Evolutionary conservation across 2,888 invertebrate species (phyloP), one percentile per base, ranked within the genome.

Genomic region (Galeruca laticollis): DNA sequence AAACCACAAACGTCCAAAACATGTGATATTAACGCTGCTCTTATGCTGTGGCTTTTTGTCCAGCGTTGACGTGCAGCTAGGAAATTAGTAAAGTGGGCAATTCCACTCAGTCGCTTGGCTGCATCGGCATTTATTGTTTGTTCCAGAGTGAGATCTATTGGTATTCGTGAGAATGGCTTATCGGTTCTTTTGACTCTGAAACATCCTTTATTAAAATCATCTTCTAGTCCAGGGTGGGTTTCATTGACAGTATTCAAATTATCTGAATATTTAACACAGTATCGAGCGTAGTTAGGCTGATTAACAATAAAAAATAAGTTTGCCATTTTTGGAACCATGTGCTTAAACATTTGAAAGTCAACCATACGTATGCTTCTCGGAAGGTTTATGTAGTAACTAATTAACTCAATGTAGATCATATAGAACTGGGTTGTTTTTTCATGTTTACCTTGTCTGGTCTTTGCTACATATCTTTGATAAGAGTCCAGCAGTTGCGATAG

Each of bases 391-490:
- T 80, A 82, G 59, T 79, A 72, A 63, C 77, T 72, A 6, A 82
- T 63, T 5, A 79, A 73, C 26, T 79, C 57, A 6, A 79, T 72
- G 66, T 80, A 79, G 10, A 73, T 76, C 60, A 78, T 75, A 60
- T 77, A 81, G 70, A 76, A 79, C 68, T 83, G 80, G 18, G 81
- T 70, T 9, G 83, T 83, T 74, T 79, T 78, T 8, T 81, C 81
- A 61, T 79, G 75, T 9, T 74, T 60, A n/a, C 80, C 81, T 61
- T 72, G 10, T 20, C 72, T 21, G 35, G 77, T 78, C 56, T 75
- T 54, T 51, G 64, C 40, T 43, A 33, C 73, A 31, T 67, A 77
- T 59, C 65, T 62, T 54, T 71, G 11, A 62, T 71, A 73, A 10
- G 60, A 68, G 49, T 40, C 13, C 6, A 73, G 59, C 33, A 72